These are phyloP conservation scores for Ips nitidus DNA, from an alignment of 1,140 invertebrate species.

Conservation along the genomic window DNA sequence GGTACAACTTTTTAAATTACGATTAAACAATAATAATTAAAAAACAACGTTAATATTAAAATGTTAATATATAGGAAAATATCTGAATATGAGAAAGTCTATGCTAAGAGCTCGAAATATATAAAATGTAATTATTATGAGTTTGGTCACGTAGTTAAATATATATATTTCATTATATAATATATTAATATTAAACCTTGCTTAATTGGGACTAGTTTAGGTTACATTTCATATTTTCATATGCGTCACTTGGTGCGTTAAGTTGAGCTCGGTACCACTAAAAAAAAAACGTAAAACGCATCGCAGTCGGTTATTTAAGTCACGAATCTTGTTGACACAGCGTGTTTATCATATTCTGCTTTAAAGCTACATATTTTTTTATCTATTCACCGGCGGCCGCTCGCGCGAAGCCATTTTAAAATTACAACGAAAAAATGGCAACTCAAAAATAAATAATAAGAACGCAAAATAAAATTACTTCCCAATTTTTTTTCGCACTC, in stretches of 20 bases:
- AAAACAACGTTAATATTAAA: slow-evolving; percentile 47
- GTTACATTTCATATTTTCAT: slow-evolving; percentile 44
- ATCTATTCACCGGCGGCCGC: slow-evolving; percentile 1
- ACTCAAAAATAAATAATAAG: slow-evolving; percentile 38
- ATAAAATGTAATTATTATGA: slow-evolving; percentile 44
- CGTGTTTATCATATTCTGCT: slow-evolving; percentile 22
- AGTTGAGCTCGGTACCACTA: slow-evolving; percentile 45
- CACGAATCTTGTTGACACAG: slow-evolving; percentile 35
- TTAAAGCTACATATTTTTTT: slow-evolving; percentile 23
- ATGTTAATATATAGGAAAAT: slow-evolving; percentile 48
- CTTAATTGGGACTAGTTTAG: slow-evolving; percentile 49
- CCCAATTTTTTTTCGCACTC: slow-evolving; percentile 28
- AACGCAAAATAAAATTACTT: slow-evolving; percentile 27
- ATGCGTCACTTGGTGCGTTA: slow-evolving; percentile 48
- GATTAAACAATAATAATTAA: slow-evolving; percentile 46
- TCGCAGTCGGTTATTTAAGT: slow-evolving; percentile 37
- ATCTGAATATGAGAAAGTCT: slow-evolving; percentile 46
- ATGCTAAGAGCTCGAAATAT: slow-evolving; percentile 42
- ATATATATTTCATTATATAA: slow-evolving; percentile 41
- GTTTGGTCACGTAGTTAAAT: slow-evolving; percentile 46
- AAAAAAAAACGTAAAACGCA: slow-evolving; percentile 38
- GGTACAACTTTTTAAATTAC: slow-evolving; percentile 37
- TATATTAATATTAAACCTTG: slow-evolving; percentile 45
- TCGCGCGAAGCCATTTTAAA: slow-evolving; percentile 3
- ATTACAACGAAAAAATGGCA: slow-evolving; percentile 40